Conservation (phyloP, 1,140 invertebrate genomes). For the Saccostrea echinata region DNA sequence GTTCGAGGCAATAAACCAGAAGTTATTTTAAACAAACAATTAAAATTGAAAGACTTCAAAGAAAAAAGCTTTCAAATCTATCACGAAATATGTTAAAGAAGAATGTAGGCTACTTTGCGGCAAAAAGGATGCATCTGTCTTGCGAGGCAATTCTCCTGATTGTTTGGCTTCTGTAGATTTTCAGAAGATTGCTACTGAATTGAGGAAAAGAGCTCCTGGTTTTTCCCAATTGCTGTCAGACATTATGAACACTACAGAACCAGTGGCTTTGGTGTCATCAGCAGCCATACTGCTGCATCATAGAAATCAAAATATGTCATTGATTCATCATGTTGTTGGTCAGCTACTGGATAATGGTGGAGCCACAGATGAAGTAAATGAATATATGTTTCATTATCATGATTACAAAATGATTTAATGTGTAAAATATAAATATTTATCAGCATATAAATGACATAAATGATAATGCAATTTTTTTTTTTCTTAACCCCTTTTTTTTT, state of each 20-base stretch:
- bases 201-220: background rate
- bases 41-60: background rate
- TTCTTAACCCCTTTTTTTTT: too few species aligned
- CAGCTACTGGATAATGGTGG: constrained; percentile 43
- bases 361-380: constrained; percentile 49
- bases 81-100: background rate
- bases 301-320: constrained; percentile 37
- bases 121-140: background rate
- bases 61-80: background rate
- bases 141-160: background rate
- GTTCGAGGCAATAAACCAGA: constrained; percentile 1
- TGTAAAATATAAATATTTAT: background rate
- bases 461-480: too few species aligned
- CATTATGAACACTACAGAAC: background rate
- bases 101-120: constrained; percentile 9
- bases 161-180: background rate
- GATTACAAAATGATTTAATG: background rate
- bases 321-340: constrained; percentile 33
- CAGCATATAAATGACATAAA: too few species aligned
- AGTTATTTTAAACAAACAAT: background rate
- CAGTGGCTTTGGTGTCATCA: constrained; percentile 6
- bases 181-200: background rate
- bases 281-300: constrained; percentile 31
- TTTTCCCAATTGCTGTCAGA: background rate
- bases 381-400: background rate